Conservation (phyloP, 2,888 invertebrate genomes). For the Stramonita haemastoma region DNA sequence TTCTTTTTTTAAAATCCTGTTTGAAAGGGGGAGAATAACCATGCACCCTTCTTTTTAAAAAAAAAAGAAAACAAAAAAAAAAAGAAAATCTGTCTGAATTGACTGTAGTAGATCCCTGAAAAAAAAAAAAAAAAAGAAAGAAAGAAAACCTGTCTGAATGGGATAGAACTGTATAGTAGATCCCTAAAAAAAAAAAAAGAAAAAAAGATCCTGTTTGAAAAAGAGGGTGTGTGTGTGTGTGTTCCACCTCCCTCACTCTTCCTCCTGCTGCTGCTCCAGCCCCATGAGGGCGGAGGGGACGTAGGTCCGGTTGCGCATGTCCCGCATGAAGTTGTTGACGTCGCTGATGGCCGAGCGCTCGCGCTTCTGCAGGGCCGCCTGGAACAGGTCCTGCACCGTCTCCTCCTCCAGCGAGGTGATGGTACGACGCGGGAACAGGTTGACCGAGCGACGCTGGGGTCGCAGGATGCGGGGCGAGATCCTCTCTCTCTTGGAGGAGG, state of each 20-base stretch:
- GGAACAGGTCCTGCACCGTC: conserved; percentile 33
- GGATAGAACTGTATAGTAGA: background rate
- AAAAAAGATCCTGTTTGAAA: background rate
- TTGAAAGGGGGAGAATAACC: too few relatives aligned
- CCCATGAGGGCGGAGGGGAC: background rate
- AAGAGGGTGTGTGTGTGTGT: too few relatives aligned
- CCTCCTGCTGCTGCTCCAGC: background rate
- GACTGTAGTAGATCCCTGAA: too few relatives aligned
- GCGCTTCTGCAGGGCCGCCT: background rate
- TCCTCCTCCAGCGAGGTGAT: conserved; percentile 45
- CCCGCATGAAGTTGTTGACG: conserved; percentile 35
- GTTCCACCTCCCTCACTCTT: background rate
- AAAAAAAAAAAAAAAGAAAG: too few relatives aligned
- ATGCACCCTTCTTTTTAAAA: too few relatives aligned
- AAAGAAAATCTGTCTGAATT: too few relatives aligned
- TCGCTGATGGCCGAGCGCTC: conserved; percentile 1
- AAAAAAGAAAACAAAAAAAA: too few relatives aligned
- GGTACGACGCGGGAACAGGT: conserved; percentile 29
- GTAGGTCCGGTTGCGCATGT: conserved; percentile 30
- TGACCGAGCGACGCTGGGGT: conserved; percentile 31
- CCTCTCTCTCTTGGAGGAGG: background rate
- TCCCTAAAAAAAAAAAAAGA: too few relatives aligned
- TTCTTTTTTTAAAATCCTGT: too few relatives aligned
- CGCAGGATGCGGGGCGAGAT: conserved; percentile 29
- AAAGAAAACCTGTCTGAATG: background rate